phyloP scores from a whole-genome alignment of 2,797 vertebrate genomes.

The Sardinella longiceps region DNA sequence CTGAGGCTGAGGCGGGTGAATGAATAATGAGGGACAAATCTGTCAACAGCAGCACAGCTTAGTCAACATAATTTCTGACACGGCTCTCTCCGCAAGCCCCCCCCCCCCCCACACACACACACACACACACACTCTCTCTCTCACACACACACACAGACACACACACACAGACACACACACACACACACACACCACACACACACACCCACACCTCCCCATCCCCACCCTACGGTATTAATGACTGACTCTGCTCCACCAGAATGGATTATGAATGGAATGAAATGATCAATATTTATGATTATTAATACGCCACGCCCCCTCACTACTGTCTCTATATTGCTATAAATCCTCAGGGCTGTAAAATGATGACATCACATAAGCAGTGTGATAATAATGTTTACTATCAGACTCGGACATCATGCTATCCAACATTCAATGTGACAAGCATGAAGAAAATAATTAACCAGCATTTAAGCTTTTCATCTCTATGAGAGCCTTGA shows the following conservation, averaged over 20 bases:
- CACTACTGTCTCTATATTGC: not conserved
- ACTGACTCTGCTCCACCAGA: conserved; percentile 61
- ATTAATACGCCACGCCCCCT: conserved; percentile 59
- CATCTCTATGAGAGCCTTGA: not conserved
- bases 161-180: too few species aligned
- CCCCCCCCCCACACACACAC: conserved; percentile 39
- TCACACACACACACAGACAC: too few species aligned
- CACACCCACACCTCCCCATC: too few species aligned
- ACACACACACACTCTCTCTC: too few species aligned
- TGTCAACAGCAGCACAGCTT: conserved; percentile 7
- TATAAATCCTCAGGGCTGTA: not conserved
- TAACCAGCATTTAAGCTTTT: not conserved
- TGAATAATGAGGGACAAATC: not conserved
- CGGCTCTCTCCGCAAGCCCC: not conserved
- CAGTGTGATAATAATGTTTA: conserved; percentile 17
- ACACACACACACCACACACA: too few species aligned
- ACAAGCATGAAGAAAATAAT: not conserved
- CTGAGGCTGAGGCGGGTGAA: not conserved
- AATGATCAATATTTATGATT: conserved; percentile 67
- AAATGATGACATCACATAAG: conserved; percentile 22
- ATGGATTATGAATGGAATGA: conserved; percentile 58
- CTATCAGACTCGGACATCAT: not conserved
- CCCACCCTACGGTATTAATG: too few species aligned
- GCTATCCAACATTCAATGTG: not conserved
- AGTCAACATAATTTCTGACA: conserved; percentile 18